phyloP scores from a whole-genome alignment of 37 sponge, comb jelly and placozoan species.

The Chondrilla cf. caribensis region DNA sequence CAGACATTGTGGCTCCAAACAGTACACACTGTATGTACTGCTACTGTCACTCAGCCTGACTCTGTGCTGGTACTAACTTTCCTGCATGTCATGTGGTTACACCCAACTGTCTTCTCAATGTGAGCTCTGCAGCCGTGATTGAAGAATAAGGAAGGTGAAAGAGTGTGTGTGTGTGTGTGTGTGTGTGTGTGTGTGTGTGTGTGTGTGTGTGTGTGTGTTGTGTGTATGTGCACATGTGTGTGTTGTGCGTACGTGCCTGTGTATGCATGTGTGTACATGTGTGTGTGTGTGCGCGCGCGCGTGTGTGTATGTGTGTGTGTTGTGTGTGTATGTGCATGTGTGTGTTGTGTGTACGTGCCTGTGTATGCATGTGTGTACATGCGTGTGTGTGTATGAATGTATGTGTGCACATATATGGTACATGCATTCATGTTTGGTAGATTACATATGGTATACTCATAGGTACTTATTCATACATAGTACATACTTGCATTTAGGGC shows the following conservation, averaged over 20 bases:
- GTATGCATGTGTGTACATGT: neutral
- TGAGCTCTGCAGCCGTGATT: constrained; percentile 44
- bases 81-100: constrained; percentile 91
- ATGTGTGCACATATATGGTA: neutral
- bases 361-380: neutral
- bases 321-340: no score
- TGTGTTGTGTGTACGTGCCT: neutral
- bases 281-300: no score
- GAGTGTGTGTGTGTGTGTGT: constrained; percentile 23
- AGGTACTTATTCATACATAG: no score
- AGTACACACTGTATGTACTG: no score
- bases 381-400: constrained; percentile 6
- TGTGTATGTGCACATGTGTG: no score
- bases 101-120: constrained; percentile 94
- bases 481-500: constrained; percentile 88
- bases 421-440: neutral
- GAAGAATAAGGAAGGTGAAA: neutral
- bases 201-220: neutral
- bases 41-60: no score
- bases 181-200: constrained; percentile 40
- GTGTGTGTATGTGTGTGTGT: neutral
- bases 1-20: no score
- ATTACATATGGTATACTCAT: no score
- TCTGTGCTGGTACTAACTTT: no score
- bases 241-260: neutral